These are phyloP conservation scores for Anadara kagoshimensis DNA, from an alignment of 1,140 invertebrate species.

Conservation along the genomic window DNA sequence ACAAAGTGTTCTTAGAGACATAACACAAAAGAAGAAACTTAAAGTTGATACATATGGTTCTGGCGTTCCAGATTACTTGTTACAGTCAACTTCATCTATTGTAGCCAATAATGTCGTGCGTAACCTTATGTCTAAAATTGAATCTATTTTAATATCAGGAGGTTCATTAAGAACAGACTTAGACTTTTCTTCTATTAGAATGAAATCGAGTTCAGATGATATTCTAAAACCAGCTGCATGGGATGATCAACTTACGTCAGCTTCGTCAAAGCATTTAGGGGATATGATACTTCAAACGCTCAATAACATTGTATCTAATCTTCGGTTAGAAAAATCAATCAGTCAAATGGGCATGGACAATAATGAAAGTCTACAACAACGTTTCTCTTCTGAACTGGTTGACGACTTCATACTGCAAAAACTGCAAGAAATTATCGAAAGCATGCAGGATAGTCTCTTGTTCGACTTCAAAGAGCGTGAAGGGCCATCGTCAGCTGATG, in stretches of 20 bases:
- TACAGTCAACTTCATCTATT: conserved; percentile 18
- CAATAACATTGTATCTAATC: conserved; percentile 36
- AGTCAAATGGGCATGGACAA: not conserved
- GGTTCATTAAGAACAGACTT: not conserved
- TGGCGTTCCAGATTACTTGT: not conserved
- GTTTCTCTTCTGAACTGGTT: conserved; percentile 16
- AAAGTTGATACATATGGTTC: not conserved
- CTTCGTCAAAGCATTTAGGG: conserved; percentile 25
- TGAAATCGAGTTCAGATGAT: too few species aligned
- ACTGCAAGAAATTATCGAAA: conserved; percentile 35
- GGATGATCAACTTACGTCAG: not conserved
- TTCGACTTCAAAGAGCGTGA: not conserved
- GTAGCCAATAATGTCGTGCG: conserved; percentile 24
- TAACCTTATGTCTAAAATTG: conserved; percentile 13
- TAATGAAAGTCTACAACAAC: not conserved
- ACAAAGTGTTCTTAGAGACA: conserved; percentile 1
- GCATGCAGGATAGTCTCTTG: conserved; percentile 28
- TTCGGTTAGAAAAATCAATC: conserved; percentile 25
- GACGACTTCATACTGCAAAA: conserved; percentile 37
- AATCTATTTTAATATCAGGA: not conserved
- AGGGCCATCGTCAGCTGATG: too few species aligned
- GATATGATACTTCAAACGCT: conserved; percentile 29
- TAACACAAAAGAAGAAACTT: not conserved
- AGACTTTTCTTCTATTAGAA: not conserved
- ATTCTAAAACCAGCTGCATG: too few species aligned